Evolutionary conservation across 2,113 vertebrate genomes (phyloP).

Genomic region (Morphnarchus princeps): DNA sequence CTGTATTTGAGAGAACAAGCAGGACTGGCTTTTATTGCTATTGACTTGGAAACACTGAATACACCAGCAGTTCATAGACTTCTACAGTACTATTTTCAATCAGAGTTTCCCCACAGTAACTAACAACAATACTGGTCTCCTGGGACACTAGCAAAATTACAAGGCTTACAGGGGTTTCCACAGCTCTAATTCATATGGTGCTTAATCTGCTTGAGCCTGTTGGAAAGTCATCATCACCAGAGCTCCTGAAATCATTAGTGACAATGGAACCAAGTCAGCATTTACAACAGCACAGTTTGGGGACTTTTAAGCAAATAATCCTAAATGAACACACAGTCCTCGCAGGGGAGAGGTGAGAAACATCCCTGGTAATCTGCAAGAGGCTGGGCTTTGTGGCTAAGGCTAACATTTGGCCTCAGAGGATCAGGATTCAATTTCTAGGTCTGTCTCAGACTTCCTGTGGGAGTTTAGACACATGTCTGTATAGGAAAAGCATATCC

Average conservation of each 20-base stretch:
- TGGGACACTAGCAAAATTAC: constrained; percentile 42
- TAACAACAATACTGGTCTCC: constrained; percentile 47
- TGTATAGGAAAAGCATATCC: background rate
- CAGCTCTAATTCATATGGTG: constrained; percentile 15
- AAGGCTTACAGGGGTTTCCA: constrained; percentile 32
- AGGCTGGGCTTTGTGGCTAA: background rate
- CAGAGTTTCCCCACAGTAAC: constrained; percentile 32
- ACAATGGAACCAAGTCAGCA: constrained; percentile 4
- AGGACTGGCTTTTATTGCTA: background rate
- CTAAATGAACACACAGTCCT: background rate
- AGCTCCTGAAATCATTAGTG: constrained; percentile 2
- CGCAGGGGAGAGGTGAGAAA: background rate
- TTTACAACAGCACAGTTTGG: background rate
- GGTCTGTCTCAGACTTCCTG: background rate
- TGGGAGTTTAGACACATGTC: background rate
- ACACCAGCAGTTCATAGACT: background rate
- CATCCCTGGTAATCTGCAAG: background rate
- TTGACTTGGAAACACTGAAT: constrained; percentile 22
- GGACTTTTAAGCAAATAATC: background rate
- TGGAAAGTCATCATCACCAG: constrained; percentile 20
- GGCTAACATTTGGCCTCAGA: background rate
- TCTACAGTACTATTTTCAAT: constrained; percentile 22
- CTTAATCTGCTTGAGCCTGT: constrained; percentile 10
- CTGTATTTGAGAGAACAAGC: background rate
- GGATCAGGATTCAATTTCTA: background rate